A percentile compares a stretch with the other conserved stretches of the same genome.
These are phyloP conservation scores for Hassar affinis DNA, from an alignment of 2,113 vertebrate genomes.

Conservation along the genomic window DNA sequence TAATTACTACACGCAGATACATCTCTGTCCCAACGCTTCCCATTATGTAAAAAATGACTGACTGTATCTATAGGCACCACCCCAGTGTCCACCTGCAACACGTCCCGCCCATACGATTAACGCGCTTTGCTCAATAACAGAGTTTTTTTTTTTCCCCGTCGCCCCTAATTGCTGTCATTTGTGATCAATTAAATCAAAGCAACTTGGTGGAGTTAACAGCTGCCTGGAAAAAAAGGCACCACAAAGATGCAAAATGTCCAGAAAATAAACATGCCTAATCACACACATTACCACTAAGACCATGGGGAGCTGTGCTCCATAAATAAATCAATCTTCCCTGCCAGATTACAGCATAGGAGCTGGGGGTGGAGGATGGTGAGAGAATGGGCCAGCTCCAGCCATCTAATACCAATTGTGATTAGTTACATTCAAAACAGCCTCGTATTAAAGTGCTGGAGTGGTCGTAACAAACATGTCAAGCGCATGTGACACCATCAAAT, in stretches of 20 bases:
- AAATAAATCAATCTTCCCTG: conserved; percentile 22
- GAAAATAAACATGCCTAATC: conserved; percentile 37
- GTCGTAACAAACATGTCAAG: conserved; percentile 69
- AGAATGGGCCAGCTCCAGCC: conserved; percentile 26
- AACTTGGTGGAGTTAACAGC: conserved; percentile 27
- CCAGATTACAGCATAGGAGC: conserved; percentile 5
- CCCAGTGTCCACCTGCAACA: conserved; percentile 27
- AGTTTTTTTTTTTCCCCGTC: background rate
- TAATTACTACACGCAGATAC: conserved; percentile 28
- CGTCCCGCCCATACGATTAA: conserved; percentile 32
- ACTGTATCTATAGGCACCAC: conserved; percentile 7
- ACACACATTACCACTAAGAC: conserved; percentile 8
- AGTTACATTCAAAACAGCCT: conserved; percentile 55
- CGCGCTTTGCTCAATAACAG: conserved; percentile 15
- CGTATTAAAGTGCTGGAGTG: conserved; percentile 59
- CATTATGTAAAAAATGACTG: conserved; percentile 22
- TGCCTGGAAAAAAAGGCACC: conserved; percentile 25
- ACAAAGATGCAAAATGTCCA: conserved; percentile 28
- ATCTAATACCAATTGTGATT: conserved; percentile 41
- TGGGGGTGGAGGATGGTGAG: background rate
- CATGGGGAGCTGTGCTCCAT: background rate
- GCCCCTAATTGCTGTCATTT: conserved; percentile 40
- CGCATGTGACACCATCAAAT: conserved; percentile 72
- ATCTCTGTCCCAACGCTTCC: conserved; percentile 24
- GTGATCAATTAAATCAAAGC: conserved; percentile 39